Percentiles rank a stretch among this genome's conserved stretches.
These are phyloP conservation scores for Tinea pellionella DNA, from an alignment of 2,888 invertebrate genomes.

Conservation along the genomic window DNA sequence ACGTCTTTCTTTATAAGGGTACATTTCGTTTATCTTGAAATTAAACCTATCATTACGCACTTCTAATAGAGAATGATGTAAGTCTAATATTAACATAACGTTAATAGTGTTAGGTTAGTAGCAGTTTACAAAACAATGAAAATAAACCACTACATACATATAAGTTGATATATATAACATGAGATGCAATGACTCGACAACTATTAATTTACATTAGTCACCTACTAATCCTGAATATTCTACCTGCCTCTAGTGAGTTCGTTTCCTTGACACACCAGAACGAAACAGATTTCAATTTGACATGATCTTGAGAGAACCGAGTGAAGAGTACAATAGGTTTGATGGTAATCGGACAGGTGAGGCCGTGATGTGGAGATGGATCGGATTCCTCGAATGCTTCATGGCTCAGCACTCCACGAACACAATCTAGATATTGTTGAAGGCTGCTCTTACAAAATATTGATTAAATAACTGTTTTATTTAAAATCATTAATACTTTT, in stretches of 20 bases:
- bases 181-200: slow-evolving; percentile 12
- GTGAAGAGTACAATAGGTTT: slow-evolving; percentile 56
- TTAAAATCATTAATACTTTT: no score
- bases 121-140: no score
- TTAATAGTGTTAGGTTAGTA: no score
- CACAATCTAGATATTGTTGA: slow-evolving; percentile 21
- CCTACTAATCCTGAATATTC: slow-evolving; percentile 39
- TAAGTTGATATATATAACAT: no score
- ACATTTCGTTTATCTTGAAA: background rate
- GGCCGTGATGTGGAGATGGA: slow-evolving; percentile 36
- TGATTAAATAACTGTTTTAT: background rate
- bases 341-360: slow-evolving; percentile 67
- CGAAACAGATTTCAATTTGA: slow-evolving; percentile 63
- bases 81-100: no score
- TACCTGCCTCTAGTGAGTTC: slow-evolving; percentile 24
- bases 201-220: slow-evolving; percentile 37
- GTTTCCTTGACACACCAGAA: slow-evolving; percentile 55
- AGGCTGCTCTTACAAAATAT: background rate
- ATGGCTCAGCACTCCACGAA: slow-evolving; percentile 22
- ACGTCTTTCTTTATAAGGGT: background rate
- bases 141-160: no score
- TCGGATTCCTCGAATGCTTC: slow-evolving; percentile 13
- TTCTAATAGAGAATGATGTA: no score
- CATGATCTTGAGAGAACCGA: slow-evolving; percentile 30
- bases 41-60: background rate